Conservation (phyloP, 2,797 vertebrate genomes). For the Mycteria americana region DNA sequence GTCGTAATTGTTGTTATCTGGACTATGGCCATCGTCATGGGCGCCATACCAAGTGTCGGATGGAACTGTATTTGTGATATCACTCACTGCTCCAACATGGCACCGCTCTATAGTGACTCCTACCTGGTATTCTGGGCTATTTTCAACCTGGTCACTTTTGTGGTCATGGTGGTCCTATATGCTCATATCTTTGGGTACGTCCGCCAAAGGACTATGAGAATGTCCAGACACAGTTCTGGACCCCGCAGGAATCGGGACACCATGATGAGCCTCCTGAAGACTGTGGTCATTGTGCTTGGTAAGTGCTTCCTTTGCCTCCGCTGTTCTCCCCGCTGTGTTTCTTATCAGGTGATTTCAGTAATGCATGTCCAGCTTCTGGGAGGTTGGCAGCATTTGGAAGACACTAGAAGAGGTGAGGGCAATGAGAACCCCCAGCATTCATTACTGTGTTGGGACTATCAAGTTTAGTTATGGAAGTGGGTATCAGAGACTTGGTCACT, state of each 20-base stretch:
- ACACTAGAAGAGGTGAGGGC: neutral
- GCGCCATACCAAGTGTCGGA: constrained; percentile 95
- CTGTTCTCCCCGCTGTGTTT: neutral
- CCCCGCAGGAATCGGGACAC: constrained; percentile 95
- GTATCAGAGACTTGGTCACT: neutral
- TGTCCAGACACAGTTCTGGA: constrained; percentile 97
- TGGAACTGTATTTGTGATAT: constrained; percentile 98
- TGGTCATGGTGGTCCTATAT: constrained; percentile 97
- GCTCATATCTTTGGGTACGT: constrained; percentile 99
- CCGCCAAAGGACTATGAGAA: constrained; percentile 98
- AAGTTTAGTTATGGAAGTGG: neutral
- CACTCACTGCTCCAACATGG: constrained; percentile 94
- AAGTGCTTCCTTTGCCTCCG: constrained; percentile 56
- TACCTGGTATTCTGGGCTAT: constrained; percentile 98
- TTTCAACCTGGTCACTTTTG: constrained; percentile 97
- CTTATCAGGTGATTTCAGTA: neutral
- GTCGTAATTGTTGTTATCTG: constrained; percentile 98
- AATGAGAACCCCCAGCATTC: neutral
- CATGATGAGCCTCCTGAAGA: constrained; percentile 99
- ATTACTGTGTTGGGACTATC: neutral
- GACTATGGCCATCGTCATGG: constrained; percentile 98
- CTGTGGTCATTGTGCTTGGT: constrained; percentile 97
- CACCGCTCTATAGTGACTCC: constrained; percentile 97
- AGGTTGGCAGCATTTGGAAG: neutral
- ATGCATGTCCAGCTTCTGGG: neutral